Percentiles rank a stretch among this genome's conserved stretches.
phyloP scores from a whole-genome alignment of 2,113 vertebrate species.

The Pogonocichla stellata region DNA sequence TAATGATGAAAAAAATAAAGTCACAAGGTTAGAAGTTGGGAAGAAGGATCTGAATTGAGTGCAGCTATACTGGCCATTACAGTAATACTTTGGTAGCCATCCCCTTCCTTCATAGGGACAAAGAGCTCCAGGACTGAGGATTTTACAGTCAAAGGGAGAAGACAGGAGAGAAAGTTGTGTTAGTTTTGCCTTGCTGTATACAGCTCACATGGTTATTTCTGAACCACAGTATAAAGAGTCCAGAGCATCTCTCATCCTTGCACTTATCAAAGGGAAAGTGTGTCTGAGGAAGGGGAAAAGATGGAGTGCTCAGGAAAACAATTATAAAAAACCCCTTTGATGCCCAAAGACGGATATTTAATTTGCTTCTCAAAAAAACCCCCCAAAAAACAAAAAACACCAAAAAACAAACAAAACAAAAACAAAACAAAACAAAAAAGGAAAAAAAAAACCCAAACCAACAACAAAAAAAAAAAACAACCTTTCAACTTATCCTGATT shows the following conservation, averaged over 20 bases:
- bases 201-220: slow-evolving; percentile 37
- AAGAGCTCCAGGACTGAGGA: slow-evolving; percentile 31
- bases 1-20: slow-evolving; percentile 7
- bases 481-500: slow-evolving; percentile 67
- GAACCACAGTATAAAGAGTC: not conserved
- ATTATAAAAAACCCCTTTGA: slow-evolving; percentile 66
- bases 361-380: slow-evolving; percentile 63
- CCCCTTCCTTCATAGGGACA: slow-evolving; percentile 76
- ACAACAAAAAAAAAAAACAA: not conserved
- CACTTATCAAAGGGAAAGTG: slow-evolving; percentile 33
- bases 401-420: not conserved
- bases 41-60: slow-evolving; percentile 22
- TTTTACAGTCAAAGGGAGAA: not conserved
- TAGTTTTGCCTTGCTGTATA: slow-evolving; percentile 14
- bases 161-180: not conserved
- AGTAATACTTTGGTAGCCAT: slow-evolving; percentile 65
- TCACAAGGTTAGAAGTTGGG: slow-evolving; percentile 44
- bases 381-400: not conserved
- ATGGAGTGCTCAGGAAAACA: slow-evolving; percentile 48
- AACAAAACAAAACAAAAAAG: not conserved
- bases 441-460: not conserved
- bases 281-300: slow-evolving; percentile 34
- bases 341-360: slow-evolving; percentile 66
- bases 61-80: slow-evolving; percentile 67
- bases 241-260: slow-evolving; percentile 49